Evolutionary conservation across 2,797 vertebrate species (phyloP), one percentile per base, ranked within the genome.

Genomic region (Hippocampus kuda): DNA sequence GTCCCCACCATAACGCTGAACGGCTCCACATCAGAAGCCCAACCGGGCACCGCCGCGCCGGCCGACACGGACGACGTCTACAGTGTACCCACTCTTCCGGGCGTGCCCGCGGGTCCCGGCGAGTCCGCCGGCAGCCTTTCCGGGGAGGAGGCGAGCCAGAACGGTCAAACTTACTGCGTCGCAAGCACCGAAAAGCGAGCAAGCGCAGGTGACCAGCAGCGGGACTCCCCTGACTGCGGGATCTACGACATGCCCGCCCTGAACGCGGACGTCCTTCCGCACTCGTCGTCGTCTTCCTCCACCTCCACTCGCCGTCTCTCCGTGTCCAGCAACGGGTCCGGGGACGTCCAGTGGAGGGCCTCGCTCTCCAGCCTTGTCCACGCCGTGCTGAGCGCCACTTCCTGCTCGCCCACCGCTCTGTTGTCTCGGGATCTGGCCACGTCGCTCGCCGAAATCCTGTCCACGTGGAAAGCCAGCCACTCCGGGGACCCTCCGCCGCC

Each of bases 201-300:
- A 75, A 30, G 87, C 79, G 11, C 78, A 68, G 76, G 71, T 13
- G 87, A 84, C 38, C 22, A 68, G 0, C 83, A 81, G 0, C 81
- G 74, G 38, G 80, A 86, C 60, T 72, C 83, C 1, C 72, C 75
- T 0, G 89, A 91, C 66, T 86, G 91, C 2, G 93, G 91, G 75
- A 91, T 95, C 81, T 95, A 95, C 0, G 94, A 95, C 41, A 92
- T 94, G 85, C 94, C 94, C 0, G 88, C 94, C 34, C 84, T 91
- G 71, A 84, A 81, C 9, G 41, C 87, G 0, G 91, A 93, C 66
- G 65, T 80, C 66, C 85, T 90, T 38, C 78, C 89, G 2, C 87
- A 86, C 76, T 88, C 87, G 0, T 71, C 77, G 5, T 89, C 87
- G 0, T 88, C 89, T 7, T 88, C 89, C 30, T 89, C 86, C 69